Evolutionary conservation across 2,888 invertebrate species (phyloP).

Genomic region (Acrocyrtus sp.): DNA sequence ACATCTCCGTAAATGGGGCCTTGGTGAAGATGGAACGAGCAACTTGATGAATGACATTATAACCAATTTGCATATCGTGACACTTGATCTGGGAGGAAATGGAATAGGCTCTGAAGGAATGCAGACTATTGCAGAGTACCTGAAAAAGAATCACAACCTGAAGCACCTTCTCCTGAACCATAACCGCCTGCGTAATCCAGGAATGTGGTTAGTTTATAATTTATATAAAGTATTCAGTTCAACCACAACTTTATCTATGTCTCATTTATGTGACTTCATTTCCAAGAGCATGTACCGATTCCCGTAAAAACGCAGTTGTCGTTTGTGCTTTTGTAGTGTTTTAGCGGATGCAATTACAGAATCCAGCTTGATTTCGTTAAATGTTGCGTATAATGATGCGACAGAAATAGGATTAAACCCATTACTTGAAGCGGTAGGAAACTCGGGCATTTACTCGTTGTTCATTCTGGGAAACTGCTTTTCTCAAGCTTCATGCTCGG

Average conservation of each 20-base stretch:
- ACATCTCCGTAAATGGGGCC: slow-evolving; percentile 60
- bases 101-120: slow-evolving; percentile 57
- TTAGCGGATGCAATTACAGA: slow-evolving; percentile 42
- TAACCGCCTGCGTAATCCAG: slow-evolving; percentile 59
- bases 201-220: slow-evolving; percentile 51
- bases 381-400: slow-evolving; percentile 58
- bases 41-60: slow-evolving; percentile 56
- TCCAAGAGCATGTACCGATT: no score
- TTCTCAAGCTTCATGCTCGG: slow-evolving; percentile 38
- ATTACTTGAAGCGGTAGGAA: slow-evolving; percentile 42
- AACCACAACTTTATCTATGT: background rate
- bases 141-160: slow-evolving; percentile 51
- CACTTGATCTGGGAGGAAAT: slow-evolving; percentile 57
- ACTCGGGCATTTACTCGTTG: slow-evolving; percentile 49
- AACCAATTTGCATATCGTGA: slow-evolving; percentile 47
- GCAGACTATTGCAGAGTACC: slow-evolving; percentile 47
- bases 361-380: slow-evolving; percentile 52
- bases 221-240: no score
- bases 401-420: slow-evolving; percentile 49
- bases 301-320: no score
- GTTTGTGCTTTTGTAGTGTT: slow-evolving; percentile 25
- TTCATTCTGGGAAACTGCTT: slow-evolving; percentile 61
- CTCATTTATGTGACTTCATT: no score
- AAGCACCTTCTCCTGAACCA: slow-evolving; percentile 59
- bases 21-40: slow-evolving; percentile 61